Evolutionary conservation across 2,113 vertebrate species (phyloP).

Genomic region (Cnemophilus loriae): DNA sequence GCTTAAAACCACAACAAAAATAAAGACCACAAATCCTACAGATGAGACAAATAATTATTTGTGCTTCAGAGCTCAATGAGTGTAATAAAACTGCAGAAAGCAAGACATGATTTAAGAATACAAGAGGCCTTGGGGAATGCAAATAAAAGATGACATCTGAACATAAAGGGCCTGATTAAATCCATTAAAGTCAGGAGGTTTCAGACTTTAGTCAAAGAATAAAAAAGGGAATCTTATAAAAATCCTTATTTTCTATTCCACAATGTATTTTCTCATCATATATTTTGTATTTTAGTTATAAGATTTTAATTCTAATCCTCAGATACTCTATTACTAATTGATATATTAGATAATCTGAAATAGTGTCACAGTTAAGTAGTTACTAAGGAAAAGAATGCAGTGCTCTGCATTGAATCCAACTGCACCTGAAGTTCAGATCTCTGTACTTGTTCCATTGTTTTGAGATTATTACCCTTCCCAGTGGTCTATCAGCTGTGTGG

Average conservation of each 20-base stretch:
- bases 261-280: background rate
- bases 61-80: background rate
- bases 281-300: background rate
- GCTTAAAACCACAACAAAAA: background rate
- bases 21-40: background rate
- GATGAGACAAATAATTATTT: background rate
- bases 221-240: background rate
- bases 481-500: background rate
- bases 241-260: background rate
- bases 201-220: background rate
- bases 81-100: background rate
- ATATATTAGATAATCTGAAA: background rate
- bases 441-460: background rate
- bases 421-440: background rate
- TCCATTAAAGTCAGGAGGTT: background rate
- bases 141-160: background rate
- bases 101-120: background rate
- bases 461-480: background rate
- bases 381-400: background rate
- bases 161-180: background rate
- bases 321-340: background rate
- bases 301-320: background rate
- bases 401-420: background rate
- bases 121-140: background rate
- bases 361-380: background rate